phyloP scores from a whole-genome alignment of 2,888 invertebrate species.

The Macaria notata region DNA sequence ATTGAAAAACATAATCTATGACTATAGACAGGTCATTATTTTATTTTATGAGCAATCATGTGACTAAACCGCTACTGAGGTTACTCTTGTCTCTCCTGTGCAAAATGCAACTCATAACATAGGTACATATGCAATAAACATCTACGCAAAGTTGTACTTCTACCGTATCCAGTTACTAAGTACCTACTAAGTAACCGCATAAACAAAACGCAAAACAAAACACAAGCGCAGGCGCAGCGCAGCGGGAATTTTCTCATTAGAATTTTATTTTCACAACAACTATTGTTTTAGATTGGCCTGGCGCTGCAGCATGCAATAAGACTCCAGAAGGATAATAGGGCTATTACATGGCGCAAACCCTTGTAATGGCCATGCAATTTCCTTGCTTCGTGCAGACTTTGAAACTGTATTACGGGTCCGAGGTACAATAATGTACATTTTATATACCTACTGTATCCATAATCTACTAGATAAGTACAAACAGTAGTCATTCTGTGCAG shows the following conservation, averaged over 20 bases:
- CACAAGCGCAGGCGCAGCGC: constrained; percentile 12
- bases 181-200: constrained; percentile 32
- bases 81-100: too few species aligned
- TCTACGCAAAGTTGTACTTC: constrained; percentile 18
- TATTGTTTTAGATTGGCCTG: constrained; percentile 36
- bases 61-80: too few species aligned
- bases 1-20: too few species aligned
- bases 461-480: too few species aligned
- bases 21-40: too few species aligned
- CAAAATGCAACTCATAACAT: constrained; percentile 3
- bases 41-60: too few species aligned
- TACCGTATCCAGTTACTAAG: constrained; percentile 1
- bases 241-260: constrained; percentile 27
- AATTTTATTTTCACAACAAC: constrained; percentile 23
- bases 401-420: too few species aligned
- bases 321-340: constrained; percentile 42
- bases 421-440: too few species aligned
- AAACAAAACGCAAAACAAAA: constrained; percentile 23
- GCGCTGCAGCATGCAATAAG: constrained; percentile 20
- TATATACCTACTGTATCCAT: too few species aligned
- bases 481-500: too few species aligned
- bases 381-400: constrained; percentile 30
- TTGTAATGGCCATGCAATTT: constrained; percentile 58
- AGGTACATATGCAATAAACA: constrained; percentile 11
- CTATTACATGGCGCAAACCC: constrained; percentile 57